Conservation (phyloP, 2,888 invertebrate species). For the Rotaria sp. region DNA sequence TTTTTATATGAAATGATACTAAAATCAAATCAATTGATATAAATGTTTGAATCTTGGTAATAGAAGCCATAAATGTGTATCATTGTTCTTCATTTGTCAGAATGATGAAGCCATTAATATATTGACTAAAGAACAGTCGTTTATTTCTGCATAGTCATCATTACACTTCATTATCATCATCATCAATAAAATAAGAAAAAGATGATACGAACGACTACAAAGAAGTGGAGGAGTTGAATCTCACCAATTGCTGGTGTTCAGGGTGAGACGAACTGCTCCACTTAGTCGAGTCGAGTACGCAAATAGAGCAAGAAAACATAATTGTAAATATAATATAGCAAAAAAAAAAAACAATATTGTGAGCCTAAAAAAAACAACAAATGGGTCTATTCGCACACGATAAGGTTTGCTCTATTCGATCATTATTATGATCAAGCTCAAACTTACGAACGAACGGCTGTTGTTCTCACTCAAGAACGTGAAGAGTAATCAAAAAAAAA, state of each 20-base stretch:
- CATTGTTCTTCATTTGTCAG: not conserved
- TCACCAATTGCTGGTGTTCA: conserved; percentile 59
- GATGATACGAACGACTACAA: conserved; percentile 53
- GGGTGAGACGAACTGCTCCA: conserved; percentile 66
- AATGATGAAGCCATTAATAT: not conserved
- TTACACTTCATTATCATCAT: conserved; percentile 18
- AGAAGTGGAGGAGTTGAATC: conserved; percentile 73
- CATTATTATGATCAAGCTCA: conserved; percentile 19
- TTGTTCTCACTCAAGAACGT: conserved; percentile 10
- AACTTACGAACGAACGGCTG: conserved; percentile 19
- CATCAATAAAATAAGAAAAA: not conserved
- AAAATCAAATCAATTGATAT: not conserved
- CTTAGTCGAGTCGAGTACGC: conserved; percentile 57
- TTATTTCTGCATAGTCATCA: not conserved
- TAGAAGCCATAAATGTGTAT: not conserved
- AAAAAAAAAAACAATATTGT: not conserved
- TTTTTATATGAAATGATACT: too few species aligned
- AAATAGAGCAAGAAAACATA: not conserved
- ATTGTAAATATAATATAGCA: conserved; percentile 10
- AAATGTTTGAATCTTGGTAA: not conserved
- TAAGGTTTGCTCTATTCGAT: not conserved
- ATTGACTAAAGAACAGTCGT: not conserved
- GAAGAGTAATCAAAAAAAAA: conserved; percentile 10
- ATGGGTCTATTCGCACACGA: conserved; percentile 9
- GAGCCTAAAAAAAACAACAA: not conserved